Evolutionary conservation across 1,140 invertebrate species (phyloP), one percentile per base, ranked within the genome.

Genomic region (Acyrthosiphon pisum): DNA sequence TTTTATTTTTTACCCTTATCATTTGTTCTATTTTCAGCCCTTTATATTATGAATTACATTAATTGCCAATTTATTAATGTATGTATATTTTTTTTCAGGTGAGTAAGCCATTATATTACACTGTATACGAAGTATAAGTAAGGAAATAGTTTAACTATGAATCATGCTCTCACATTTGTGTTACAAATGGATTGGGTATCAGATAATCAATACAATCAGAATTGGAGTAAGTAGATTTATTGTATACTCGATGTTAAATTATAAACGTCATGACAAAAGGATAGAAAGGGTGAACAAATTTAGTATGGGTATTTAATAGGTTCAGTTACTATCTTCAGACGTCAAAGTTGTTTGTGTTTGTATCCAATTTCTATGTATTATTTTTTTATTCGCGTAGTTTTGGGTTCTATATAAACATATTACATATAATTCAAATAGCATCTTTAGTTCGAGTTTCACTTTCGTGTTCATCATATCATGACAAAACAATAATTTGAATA

Each of bases 111-210:
- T 90, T 56, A 30, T 60, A 60, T 60, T 60, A 30, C 26, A 44
- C 44, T 22, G 6, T 90, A 30, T 26, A 26, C 18, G n/a, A 90
- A 68, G 60, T 22, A 44, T 90, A 90, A 90, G 89, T 60, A 56
- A 50, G 30, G 83, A 53, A 53, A 56, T 93, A 53, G 37, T 50
- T 93, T 44, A 50, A 93, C 23, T 30, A 93, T 93, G 91, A 93
- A 93, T 86, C 91, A 84, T 93, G 91, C 91, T 84, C 81, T 93
- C 23, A 93, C 91, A 93, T 53, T 93, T 86, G 91, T 93, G 14
- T 84, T 93, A 37, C 91, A 93, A 93, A 93, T 93, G 91, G 91
- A 93, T 93, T 93, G 91, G 91, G 44, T 93, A 86, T 11, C 76
- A 41, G 50, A 86, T 86, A 93, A 53, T 41, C 76, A 44, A 50